Evolutionary conservation across 2,113 vertebrate species (phyloP), one percentile per base, ranked within the genome.

Genomic region (Emydocephalus ijimae): DNA sequence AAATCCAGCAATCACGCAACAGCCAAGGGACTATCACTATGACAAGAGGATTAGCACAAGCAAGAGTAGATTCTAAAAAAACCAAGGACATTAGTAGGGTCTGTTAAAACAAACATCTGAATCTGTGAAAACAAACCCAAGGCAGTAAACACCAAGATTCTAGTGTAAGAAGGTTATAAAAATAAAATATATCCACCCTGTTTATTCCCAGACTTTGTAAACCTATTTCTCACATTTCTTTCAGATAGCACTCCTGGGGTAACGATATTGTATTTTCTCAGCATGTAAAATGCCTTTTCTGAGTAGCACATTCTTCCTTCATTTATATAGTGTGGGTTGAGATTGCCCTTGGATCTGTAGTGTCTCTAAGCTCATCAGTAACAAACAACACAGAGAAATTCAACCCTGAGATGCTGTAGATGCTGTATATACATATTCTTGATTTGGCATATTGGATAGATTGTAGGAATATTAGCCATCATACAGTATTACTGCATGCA

Each of bases 131-230:
- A 81, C 55, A 93, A 90, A 87, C 48, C 91, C 0, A 50, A 64
- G 69, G 89, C n/a, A 88, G 86, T 0, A 1, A 91, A 86, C 29
- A 52, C 55, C 48, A 87, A 0, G 0, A 52, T 86, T 93, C 61
- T 26, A 64, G 88, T 12, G 61, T 91, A 91, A 91, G 39, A 88
- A 39, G 87, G 14, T 87, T 91, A 91, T 20, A 93, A 57, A 90
- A 93, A 93, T 90, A 93, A 89, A 93, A 94, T 69, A n/a, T 50
- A 50, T 20, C 88, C 54, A 89, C 69, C 56, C 56, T 50, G 15
- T 48, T 89, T 93, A 74, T 34, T 92, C 50, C 14, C 43, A 1
- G 52, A 7, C 52, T 86, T 61, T n/a, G 1, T 88, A 3, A 93
- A 50, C 89, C 95, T 90, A 69, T 64, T 85, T 93, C 74, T 29